These are phyloP conservation scores for Chromobotia macracanthus DNA, from an alignment of 2,797 vertebrate species.

Conservation along the genomic window DNA sequence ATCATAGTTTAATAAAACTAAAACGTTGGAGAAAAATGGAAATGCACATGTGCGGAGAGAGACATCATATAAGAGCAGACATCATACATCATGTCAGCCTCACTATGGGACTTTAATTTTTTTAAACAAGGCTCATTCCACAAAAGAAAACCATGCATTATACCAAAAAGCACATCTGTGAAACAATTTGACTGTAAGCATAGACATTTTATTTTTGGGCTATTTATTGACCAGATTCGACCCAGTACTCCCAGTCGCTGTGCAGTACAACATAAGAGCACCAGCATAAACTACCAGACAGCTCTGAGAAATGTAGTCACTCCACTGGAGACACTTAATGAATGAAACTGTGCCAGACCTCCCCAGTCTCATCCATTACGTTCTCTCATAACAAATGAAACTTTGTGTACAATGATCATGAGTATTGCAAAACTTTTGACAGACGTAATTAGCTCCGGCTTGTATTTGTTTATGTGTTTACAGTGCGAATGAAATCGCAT, in stretches of 20 bases:
- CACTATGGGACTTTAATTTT: too few relatives aligned
- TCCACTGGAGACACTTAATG: background rate
- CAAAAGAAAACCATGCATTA: background rate
- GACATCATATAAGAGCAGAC: background rate
- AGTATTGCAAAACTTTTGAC: conserved; percentile 18
- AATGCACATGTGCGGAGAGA: background rate
- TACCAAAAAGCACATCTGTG: background rate
- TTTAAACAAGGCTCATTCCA: background rate
- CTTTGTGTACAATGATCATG: conserved; percentile 8
- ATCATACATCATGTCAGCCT: background rate
- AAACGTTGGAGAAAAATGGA: background rate
- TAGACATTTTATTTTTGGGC: too few relatives aligned
- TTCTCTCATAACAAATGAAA: background rate
- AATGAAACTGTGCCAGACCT: background rate
- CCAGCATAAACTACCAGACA: too few relatives aligned
- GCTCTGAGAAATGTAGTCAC: background rate
- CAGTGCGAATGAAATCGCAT: conserved; percentile 24
- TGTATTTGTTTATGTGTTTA: conserved; percentile 48
- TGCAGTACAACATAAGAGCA: too few relatives aligned
- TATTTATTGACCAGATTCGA: too few relatives aligned
- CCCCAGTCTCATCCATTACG: background rate
- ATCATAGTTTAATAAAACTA: background rate
- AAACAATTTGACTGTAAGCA: too few relatives aligned
- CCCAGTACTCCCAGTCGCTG: too few relatives aligned
- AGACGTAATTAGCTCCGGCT: conserved; percentile 39